These are phyloP conservation scores for Paradisaea rubra DNA, from an alignment of 2,113 vertebrate genomes.

Conservation along the genomic window DNA sequence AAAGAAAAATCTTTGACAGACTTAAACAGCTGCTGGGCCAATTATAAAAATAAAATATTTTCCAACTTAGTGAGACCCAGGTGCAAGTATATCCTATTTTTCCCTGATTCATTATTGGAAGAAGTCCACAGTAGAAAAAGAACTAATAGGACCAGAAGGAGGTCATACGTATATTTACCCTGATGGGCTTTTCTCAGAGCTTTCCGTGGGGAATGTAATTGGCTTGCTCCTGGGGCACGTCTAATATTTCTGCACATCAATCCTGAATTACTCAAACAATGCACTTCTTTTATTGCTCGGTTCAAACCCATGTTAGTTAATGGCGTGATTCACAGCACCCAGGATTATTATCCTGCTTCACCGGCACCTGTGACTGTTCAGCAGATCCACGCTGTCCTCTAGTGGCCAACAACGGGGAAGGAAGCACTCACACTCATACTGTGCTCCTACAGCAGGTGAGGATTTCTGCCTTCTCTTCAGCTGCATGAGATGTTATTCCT, in stretches of 20 bases:
- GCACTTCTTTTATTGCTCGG: not conserved
- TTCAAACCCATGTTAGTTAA: not conserved
- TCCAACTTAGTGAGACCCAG: not conserved
- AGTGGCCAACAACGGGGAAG: not conserved
- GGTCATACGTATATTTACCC: not conserved
- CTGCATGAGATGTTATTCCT: not conserved
- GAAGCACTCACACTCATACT: accelerated
- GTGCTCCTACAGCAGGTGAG: not conserved
- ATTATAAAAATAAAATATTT: not conserved
- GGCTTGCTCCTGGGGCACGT: not conserved
- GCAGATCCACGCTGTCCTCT: slow-evolving; percentile 41
- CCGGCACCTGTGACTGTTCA: not conserved
- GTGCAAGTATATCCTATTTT: not conserved
- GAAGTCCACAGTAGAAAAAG: not conserved
- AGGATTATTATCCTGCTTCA: not conserved
- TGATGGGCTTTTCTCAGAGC: not conserved
- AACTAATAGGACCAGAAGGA: not conserved
- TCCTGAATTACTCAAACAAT: not conserved
- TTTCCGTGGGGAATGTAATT: not conserved
- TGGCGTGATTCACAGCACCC: not conserved
- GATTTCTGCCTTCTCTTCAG: not conserved
- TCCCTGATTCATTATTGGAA: not conserved
- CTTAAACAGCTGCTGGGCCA: not conserved
- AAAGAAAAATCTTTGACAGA: not conserved
- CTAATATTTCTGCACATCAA: not conserved